Conservation (phyloP, 1,140 invertebrate species). For the Acarapis woodi region DNA sequence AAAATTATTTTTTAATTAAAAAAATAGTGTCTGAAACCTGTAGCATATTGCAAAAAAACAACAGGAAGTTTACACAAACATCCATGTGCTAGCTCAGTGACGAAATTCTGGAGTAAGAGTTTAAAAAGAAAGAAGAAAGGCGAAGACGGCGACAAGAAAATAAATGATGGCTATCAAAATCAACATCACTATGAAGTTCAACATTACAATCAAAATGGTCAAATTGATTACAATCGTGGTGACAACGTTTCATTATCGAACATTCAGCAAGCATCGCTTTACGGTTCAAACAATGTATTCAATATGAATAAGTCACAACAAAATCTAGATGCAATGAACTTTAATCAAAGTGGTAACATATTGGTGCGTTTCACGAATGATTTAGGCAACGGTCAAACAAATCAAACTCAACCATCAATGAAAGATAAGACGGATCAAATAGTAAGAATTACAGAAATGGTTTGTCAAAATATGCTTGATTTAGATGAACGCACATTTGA, state of each 20-base stretch:
- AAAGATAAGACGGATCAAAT: neutral
- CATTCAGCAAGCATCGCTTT: neutral
- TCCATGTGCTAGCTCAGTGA: neutral
- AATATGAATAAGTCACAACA: neutral
- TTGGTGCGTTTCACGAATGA: neutral
- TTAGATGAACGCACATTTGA: neutral
- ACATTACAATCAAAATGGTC: neutral
- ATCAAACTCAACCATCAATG: neutral
- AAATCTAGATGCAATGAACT: neutral
- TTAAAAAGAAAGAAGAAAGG: neutral
- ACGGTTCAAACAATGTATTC: neutral
- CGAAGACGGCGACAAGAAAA: neutral
- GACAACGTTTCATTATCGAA: neutral
- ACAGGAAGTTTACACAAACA: slow-evolving; percentile 2
- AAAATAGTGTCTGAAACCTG: slow-evolving; percentile 6
- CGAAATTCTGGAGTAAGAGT: neutral
- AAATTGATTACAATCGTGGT: neutral
- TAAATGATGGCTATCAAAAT: neutral
- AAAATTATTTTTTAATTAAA: too few species aligned
- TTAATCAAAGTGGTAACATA: neutral
- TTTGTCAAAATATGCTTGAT: neutral
- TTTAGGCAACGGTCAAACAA: neutral
- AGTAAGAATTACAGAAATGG: neutral
- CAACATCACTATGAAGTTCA: neutral
- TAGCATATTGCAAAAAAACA: neutral